Evolutionary conservation across 2,113 vertebrate species (phyloP), one percentile per base, ranked within the genome.

Genomic region (Scolopax mira): DNA sequence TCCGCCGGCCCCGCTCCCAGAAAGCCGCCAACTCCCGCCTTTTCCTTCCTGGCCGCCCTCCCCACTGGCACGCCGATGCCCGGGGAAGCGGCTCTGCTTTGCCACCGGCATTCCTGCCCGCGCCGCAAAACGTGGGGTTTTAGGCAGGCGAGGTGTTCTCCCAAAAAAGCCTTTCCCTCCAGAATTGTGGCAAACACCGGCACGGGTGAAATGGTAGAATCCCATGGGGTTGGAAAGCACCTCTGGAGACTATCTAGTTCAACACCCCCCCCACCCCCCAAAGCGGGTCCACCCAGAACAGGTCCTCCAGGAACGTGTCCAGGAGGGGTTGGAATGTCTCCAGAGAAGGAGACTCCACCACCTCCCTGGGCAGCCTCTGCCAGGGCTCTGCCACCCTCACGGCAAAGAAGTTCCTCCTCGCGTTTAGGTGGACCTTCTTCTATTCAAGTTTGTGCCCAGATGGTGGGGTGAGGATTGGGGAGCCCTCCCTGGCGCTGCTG

Each of bases 51-150:
- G 62, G 23, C 39, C 37, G 64, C 79, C 67, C 54, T 79, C 24
- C 10, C 82, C 5, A 18, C 35, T 13, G 31, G 79, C 46, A 19
- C 9, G 8, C 60, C 4, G 7, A 1, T 65, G 70, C 62, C 64
- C 2, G 8, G 80, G 33, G 65, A 71, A 69, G 82, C 16, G 1
- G 3, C 23, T 14, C 30, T 46, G 64, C 52, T 24, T 14, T 19
- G 35, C 3, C 3, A 1, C 62, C 15, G 7, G 24, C 18, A 2
- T 39, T 89, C 49, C 74, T 37, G 48, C 62, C 25, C 3, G 11
- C 1, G 2, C 44, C 6, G 11, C 12, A 23, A 57, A n/a, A 11
- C 0, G 1, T 2, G 1, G 1, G 1, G 1, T 9, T 75, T 23
- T 19, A 31, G 57, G 39, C 62, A 8, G 49, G 18, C 10, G 7